Evolutionary conservation across 2,113 vertebrate species (phyloP), one percentile per base, ranked within the genome.

Genomic region (Opisthocomus hoazin): DNA sequence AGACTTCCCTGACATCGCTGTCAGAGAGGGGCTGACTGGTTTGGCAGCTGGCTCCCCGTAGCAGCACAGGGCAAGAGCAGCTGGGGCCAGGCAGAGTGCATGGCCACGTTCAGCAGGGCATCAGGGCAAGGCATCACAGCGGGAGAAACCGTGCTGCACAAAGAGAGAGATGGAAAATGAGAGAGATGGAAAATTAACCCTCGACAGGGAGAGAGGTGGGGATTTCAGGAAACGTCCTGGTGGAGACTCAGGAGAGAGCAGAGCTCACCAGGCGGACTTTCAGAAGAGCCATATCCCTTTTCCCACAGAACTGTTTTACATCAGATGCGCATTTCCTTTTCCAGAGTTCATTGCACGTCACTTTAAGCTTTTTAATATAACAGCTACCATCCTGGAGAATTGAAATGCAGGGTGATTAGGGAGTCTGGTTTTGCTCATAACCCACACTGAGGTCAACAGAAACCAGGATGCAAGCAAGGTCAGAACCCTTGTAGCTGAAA

Each of bases 61-160:
- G 63, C 50, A 87, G 45, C 0, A 0, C 13, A 56, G 14, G 41
- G 10, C 15, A 76, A 73, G 53, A 14, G 43, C 43, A 71, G 58
- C 41, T 22, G 76, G 12, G 15, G 29, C 23, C 27, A 71, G 24
- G 19, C n/a, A 71, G 36, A 2, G 0, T 5, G 15, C 36, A 23
- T 0, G 0, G n/a, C n/a, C 6, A 1, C 0, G 0, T 53, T 80
- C 57, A 32, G 26, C 5, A 1, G 24, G 15, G 11, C 1, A 0
- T 5, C 10, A 60, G 14, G 27, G 22, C n/a, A 82, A 90, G 12
- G 37, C 2, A 1, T 6, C 1, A 5, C 20, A 51, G 50, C 34
- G 63, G 46, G n/a, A 85, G 46, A 80, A 81, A 61, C 1, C 9
- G 11, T n/a, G 64, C 16, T 45, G 17, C n/a, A 61, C 30, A 19